A percentile compares a stretch with the other conserved stretches of the same genome.
Evolutionary conservation across 2,888 invertebrate species (phyloP).

Genomic region (Troilus luridus): DNA sequence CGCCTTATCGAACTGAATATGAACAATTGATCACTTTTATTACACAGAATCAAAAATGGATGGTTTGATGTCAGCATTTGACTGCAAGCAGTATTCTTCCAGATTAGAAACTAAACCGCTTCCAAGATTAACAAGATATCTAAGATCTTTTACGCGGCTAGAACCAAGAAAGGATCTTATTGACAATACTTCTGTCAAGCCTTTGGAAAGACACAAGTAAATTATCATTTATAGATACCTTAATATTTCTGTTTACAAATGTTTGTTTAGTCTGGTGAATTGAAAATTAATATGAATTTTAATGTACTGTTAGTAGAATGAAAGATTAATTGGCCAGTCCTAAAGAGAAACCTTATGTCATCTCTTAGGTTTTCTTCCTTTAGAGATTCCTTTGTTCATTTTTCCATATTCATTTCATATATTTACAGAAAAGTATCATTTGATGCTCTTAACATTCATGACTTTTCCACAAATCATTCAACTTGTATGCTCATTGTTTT

Average conservation of each 20-base stretch:
- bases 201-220: slow-evolving; percentile 59
- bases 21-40: not conserved
- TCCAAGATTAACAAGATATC: slow-evolving; percentile 77
- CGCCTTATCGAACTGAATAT: not conserved
- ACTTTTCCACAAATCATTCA: no score
- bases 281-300: not conserved
- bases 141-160: slow-evolving; percentile 76
- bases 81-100: slow-evolving; percentile 49
- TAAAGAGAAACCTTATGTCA: not conserved
- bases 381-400: not conserved
- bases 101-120: slow-evolving; percentile 65
- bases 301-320: no score
- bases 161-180: slow-evolving; percentile 67
- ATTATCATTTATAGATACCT: not conserved
- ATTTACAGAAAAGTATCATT: not conserved
- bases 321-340: not conserved
- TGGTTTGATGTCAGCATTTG: slow-evolving; percentile 43
- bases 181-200: slow-evolving; percentile 54
- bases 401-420: not conserved
- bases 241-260: not conserved
- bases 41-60: slow-evolving; percentile 22
- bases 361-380: not conserved
- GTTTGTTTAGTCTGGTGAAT: not conserved
- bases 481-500: no score
- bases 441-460: not conserved